These are phyloP conservation scores for Damaliscus lunatus DNA, from an alignment of 2,113 vertebrate species.

Conservation along the genomic window DNA sequence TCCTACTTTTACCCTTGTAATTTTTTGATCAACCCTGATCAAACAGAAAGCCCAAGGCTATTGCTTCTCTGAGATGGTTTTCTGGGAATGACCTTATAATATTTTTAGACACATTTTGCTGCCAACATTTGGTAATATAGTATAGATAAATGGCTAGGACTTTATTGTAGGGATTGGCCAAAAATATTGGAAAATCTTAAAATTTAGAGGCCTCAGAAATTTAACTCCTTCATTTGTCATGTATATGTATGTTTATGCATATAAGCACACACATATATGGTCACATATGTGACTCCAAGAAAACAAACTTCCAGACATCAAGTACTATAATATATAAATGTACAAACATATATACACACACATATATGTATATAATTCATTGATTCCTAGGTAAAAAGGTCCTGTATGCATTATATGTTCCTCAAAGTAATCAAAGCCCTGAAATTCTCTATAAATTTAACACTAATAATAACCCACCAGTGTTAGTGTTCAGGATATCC, in stretches of 20 bases:
- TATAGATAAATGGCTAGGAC: background rate
- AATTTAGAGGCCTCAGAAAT: background rate
- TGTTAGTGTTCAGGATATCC: background rate
- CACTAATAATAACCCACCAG: background rate
- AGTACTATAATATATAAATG: background rate
- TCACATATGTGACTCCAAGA: background rate
- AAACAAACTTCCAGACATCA: background rate
- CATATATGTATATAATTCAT: background rate
- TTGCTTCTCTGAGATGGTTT: conserved; percentile 46
- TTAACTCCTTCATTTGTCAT: background rate
- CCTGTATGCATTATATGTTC: background rate
- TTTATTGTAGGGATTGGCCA: background rate
- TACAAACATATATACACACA: background rate
- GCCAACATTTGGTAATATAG: conserved; percentile 39
- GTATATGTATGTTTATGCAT: background rate
- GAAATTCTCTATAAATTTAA: background rate
- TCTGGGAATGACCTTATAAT: conserved; percentile 47
- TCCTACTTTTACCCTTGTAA: background rate
- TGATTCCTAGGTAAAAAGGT: background rate
- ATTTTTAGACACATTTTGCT: background rate
- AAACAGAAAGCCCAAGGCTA: background rate
- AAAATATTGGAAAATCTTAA: conserved; percentile 15
- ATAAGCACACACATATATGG: background rate
- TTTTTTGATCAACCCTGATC: conserved; percentile 8
- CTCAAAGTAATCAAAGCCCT: background rate